Evolutionary conservation across 2,113 vertebrate genomes (phyloP), one percentile per base, ranked within the genome.

Genomic region (Dasyurus viverrinus): DNA sequence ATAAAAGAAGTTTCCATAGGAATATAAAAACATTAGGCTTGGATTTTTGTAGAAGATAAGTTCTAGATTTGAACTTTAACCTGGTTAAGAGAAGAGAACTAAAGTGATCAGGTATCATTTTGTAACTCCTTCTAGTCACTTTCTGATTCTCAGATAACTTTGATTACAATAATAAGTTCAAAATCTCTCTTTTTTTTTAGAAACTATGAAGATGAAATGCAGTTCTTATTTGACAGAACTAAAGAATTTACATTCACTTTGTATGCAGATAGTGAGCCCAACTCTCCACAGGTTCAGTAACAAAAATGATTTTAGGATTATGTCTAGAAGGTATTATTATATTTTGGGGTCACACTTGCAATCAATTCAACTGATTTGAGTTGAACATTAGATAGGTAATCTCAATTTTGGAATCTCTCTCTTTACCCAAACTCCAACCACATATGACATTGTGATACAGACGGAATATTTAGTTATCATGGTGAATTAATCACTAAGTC

Each of bases 391-490:
- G 36, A 84, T 42, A n/a, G 19, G 42, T 10, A 42, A 84, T 84
- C 19, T 84, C n/a, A 84, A 42, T 42, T 23, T 84, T 84, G 68
- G 19, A 90, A 90, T 48, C 12, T 90, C 6, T 90, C 46, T 50
- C 47, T 90, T 50, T 90, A 50, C 25, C 47, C 48, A 90, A 25
- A 3, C 47, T 8, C 96, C 97, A 3, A 68, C 97, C 46, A 98
- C 98, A 0, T 99, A 99, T 0, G 98, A 99, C 0, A 47, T 97
- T 0, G 0, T 99, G 8, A 99, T 98, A 97, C 98, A 99, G 42
- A 53, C 99, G 98, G 99, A 99, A 22, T 99, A 99, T 48, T 96
- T 99, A 1, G 99, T 99, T 91, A 98, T 99, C 96, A 10, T 96
- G 2, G 0, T 99, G 95, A 99, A 53, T 0, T 99, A 99, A 98